Percentiles rank a stretch among this genome's conserved stretches.
Evolutionary conservation across 2,888 invertebrate genomes (phyloP).

Genomic region (Vanessa cardui): DNA sequence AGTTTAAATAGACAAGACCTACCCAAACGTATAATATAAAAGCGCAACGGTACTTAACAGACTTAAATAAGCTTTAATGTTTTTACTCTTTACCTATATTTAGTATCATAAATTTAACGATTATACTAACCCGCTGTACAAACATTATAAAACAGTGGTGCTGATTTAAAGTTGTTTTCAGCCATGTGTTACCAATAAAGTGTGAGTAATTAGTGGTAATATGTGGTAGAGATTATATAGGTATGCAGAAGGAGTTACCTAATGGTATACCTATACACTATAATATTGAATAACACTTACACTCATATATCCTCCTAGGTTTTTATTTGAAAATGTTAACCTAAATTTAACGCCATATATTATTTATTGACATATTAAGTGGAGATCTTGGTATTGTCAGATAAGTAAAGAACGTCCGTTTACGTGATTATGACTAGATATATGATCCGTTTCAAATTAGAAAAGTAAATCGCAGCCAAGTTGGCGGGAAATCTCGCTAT

Average conservation of each 20-base stretch:
- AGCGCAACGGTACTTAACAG: conserved; percentile 45
- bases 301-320: too few relatives aligned
- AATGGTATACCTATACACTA: too few relatives aligned
- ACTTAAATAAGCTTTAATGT: conserved; percentile 37
- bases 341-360: too few relatives aligned
- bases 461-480: conserved; percentile 59
- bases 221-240: conserved; percentile 10
- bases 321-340: too few relatives aligned
- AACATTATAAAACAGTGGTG: conserved; percentile 65
- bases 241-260: too few relatives aligned
- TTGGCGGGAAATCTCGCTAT: conserved; percentile 66
- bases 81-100: conserved; percentile 39
- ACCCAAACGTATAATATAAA: conserved; percentile 58
- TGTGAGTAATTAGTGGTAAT: conserved; percentile 47
- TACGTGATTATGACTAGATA: conserved; percentile 1
- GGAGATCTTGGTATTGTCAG: not conserved
- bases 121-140: conserved; percentile 54
- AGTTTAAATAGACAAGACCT: conserved; percentile 49
- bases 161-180: conserved; percentile 48
- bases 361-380: conserved; percentile 7
- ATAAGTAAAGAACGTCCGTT: not conserved
- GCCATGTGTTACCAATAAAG: conserved; percentile 67
- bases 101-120: conserved; percentile 37
- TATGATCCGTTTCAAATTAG: conserved; percentile 30
- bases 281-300: too few relatives aligned